Evolutionary conservation across 2,797 vertebrate species (phyloP), one percentile per base, ranked within the genome.

Genomic region (Bufotes viridis): DNA sequence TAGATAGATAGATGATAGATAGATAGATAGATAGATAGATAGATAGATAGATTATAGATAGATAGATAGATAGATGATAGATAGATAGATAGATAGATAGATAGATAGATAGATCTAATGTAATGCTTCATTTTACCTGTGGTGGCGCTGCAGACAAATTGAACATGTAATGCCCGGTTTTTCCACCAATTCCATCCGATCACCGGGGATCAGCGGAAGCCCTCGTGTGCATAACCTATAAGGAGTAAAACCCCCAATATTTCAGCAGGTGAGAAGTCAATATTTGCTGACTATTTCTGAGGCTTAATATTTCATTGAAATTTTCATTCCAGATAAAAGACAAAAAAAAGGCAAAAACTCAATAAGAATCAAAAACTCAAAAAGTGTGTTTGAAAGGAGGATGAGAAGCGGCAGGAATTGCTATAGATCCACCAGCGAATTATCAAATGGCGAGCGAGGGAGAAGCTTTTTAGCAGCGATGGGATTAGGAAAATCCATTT

Each of bases 401-500:
- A 82, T 18, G 81, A 69, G 72, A 86, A 83, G 26, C 72, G 22
- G 55, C 72, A 53, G 75, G 78, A 81, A 85, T 81, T 29, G 78
- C 72, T 86, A 89, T 86, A 83, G 88, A 86, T 86, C 84, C 26
- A 63, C 75, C 29, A 86, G 88, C 53, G 79, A 89, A 89, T 89
- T 89, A 89, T 89, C 88, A 82, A 78, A 82, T 76, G 88, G 58
- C 84, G 78, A 79, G 85, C 88, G 67, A 61, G 88, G n/a, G 84
- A 78, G 79, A 61, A 67, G 83, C 72, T 82, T 86, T 85, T 85
- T 86, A 81, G 78, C 84, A 89, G 88, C 88, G 58, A 80, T 87
- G 84, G 88, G 88, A 89, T 89, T 89, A 89, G 82, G 88, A 89
- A 87, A 89, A 89, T 86, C 88, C 88, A 89, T 89, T 89, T 87